Evolutionary conservation across 2,888 invertebrate species (phyloP), one percentile per base, ranked within the genome.

Genomic region (Sinhomidia bicolor): DNA sequence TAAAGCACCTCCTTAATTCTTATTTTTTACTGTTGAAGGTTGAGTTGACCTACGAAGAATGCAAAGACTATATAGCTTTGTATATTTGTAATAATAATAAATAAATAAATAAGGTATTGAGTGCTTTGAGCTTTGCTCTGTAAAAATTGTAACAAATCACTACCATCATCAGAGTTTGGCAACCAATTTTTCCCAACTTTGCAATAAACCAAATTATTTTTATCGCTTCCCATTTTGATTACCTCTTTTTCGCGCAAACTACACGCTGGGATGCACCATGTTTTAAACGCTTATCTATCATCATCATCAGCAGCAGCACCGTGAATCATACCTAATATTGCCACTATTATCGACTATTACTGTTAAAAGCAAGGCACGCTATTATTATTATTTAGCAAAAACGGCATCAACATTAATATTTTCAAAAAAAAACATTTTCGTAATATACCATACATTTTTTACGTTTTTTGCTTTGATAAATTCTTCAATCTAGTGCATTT

Each of bases 171-270:
- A 5, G 10, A 23, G 60, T 60, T 60, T 60, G 12, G 60, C 54
- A 60, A 60, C 60, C 60, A 60, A 26, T 17, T 60, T 60, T 54
- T 60, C 26, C 10, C 60, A 26, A 26, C 6, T 10, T 60, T 54
- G 54, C 20, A 54, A 54, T 54, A 54, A 54, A 54, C n/a, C 3
- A 3, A 60, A 60, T 60, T 2, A 47, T 60, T 26, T 60, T 60
- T 12, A 60, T 60, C 60, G 60, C 26, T 60, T 60, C 60, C 60
- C 60, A 60, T 60, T 60, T 60, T 26, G 60, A 23, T 60, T 60
- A 60, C 54, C 54, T 54, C 20, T 17, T 54, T 54, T 54, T n/a
- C n/a, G n/a, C 12, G 54, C 54, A 17, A 17, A 12, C 17, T 26
- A 26, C 9, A 60, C 23, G 1, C 23, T 14, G 47, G 6, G 47